phyloP scores from a whole-genome alignment of 2,113 vertebrate genomes.

The Malaclemys terrapin region DNA sequence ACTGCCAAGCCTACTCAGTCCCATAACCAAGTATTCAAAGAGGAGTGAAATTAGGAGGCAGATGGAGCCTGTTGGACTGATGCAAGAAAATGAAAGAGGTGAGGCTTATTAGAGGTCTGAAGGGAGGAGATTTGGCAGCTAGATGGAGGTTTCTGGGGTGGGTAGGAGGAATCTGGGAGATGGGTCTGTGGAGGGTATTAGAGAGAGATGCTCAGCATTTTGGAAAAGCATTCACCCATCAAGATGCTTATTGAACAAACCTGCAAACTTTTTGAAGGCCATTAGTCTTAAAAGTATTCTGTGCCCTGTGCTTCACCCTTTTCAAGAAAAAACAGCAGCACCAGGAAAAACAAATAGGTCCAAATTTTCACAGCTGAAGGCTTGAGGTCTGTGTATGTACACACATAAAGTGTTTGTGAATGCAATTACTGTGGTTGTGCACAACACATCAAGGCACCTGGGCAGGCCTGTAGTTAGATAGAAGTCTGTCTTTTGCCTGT shows the following conservation, averaged over 20 bases:
- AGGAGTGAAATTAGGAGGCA: neutral
- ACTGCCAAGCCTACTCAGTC: neutral
- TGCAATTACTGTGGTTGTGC: neutral
- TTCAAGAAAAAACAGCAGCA: accelerated
- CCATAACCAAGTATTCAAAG: neutral
- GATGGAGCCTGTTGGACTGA: neutral
- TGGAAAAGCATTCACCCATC: neutral
- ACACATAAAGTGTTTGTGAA: neutral
- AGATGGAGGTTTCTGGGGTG: neutral
- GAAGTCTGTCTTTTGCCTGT: neutral
- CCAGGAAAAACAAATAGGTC: neutral
- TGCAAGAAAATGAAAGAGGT: neutral
- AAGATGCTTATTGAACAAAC: neutral
- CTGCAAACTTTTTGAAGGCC: neutral
- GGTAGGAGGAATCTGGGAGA: neutral
- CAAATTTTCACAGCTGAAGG: neutral
- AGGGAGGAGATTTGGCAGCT: neutral
- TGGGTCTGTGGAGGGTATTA: neutral
- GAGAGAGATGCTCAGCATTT: neutral
- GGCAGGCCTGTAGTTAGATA: neutral
- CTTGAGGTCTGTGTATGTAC: neutral
- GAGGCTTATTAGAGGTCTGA: neutral
- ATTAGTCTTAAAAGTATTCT: neutral
- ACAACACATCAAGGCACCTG: neutral
- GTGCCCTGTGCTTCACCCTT: neutral